Evolutionary conservation across 2,888 invertebrate genomes (phyloP).

Genomic region (Pyralis farinalis): DNA sequence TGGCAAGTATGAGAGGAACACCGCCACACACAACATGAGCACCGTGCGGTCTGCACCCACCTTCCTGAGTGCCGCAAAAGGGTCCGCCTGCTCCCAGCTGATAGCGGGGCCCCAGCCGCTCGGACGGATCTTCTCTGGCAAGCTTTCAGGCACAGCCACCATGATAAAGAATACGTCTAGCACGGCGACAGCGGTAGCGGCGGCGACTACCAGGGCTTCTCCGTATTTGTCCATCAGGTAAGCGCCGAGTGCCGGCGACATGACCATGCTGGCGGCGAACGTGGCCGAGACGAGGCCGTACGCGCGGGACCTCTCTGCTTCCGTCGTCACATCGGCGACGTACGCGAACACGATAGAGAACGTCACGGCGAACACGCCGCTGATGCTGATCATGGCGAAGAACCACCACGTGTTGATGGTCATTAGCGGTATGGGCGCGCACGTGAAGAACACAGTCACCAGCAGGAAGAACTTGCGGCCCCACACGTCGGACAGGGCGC

Average conservation of each 20-base stretch:
- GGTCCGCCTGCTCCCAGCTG: slow-evolving; percentile 99
- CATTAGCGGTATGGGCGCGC: slow-evolving; percentile 99
- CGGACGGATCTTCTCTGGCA: slow-evolving; percentile 93
- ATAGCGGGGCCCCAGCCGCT: slow-evolving; percentile 93
- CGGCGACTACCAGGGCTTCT: slow-evolving; percentile 92
- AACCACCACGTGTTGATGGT: slow-evolving; percentile 99
- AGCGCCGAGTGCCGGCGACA: slow-evolving; percentile 97
- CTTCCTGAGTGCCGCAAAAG: slow-evolving; percentile 94
- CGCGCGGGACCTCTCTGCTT: slow-evolving; percentile 95
- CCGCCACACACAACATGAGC: slow-evolving; percentile 97
- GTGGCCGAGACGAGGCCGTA: slow-evolving; percentile 99
- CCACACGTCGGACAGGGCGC: slow-evolving; percentile 98
- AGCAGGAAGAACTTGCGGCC: slow-evolving; percentile 98
- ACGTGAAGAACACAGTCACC: slow-evolving; percentile 99
- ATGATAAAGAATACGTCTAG: slow-evolving; percentile 99
- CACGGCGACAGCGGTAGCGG: slow-evolving; percentile 97
- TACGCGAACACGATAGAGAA: slow-evolving; percentile 99
- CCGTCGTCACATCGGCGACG: slow-evolving; percentile 99
- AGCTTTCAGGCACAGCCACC: slow-evolving; percentile 98
- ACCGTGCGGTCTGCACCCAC: slow-evolving; percentile 98
- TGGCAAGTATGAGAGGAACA: slow-evolving; percentile 98
- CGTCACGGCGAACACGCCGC: slow-evolving; percentile 99
- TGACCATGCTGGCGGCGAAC: slow-evolving; percentile 99
- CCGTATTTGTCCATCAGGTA: slow-evolving; percentile 93
- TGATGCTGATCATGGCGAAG: slow-evolving; percentile 99